phyloP scores from a whole-genome alignment of 2,113 vertebrate genomes.

The Varanus salvator region DNA sequence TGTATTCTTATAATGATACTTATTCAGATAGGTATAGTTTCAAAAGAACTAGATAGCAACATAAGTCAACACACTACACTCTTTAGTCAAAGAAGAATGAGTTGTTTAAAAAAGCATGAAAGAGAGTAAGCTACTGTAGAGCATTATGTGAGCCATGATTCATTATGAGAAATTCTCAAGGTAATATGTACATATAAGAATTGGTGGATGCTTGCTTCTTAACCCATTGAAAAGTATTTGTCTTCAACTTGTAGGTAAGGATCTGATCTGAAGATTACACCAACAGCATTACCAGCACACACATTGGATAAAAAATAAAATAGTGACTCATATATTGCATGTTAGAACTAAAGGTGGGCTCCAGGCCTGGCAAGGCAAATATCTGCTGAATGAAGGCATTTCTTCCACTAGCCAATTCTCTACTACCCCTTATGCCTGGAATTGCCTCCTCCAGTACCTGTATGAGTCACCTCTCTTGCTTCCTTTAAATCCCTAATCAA shows the following conservation, averaged over 20 bases:
- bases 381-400: no score
- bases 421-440: no score
- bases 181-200: neutral
- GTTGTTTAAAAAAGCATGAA: neutral
- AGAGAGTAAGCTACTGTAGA: neutral
- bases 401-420: no score
- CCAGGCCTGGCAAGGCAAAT: no score
- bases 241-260: neutral
- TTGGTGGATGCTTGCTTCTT: neutral
- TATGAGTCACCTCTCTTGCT: no score
- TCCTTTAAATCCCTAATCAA: no score
- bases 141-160: constrained; percentile 27
- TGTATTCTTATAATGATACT: neutral
- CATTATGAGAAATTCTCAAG: constrained; percentile 25
- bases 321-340: no score
- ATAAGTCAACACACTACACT: neutral
- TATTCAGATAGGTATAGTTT: constrained; percentile 21
- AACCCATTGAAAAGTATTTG: constrained; percentile 14
- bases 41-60: constrained; percentile 3
- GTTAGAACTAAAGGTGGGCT: no score
- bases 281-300: no score
- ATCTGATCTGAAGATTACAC: neutral
- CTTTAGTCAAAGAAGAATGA: neutral
- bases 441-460: no score
- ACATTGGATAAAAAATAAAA: no score